These are phyloP conservation scores for Mythimna pallens DNA, from an alignment of 2,888 invertebrate species.

Conservation along the genomic window DNA sequence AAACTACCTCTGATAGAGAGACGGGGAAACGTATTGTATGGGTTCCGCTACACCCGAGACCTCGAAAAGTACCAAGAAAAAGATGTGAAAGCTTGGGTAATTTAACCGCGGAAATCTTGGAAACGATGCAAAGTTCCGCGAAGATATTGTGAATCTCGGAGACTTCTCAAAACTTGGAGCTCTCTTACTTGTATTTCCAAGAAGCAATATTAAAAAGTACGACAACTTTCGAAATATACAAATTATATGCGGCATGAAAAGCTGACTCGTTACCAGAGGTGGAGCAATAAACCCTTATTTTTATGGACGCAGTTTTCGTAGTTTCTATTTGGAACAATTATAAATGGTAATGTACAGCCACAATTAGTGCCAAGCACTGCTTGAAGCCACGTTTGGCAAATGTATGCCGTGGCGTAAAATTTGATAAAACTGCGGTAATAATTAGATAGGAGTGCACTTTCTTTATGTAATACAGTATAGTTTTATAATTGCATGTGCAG, in stretches of 20 bases:
- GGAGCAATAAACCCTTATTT: constrained; percentile 51
- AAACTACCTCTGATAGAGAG: constrained; percentile 56
- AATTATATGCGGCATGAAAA: constrained; percentile 56
- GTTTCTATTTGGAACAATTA: constrained; percentile 55
- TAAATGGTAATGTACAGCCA: constrained; percentile 58
- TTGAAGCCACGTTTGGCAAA: constrained; percentile 47
- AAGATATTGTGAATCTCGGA: constrained; percentile 73
- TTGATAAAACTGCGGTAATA: constrained; percentile 37
- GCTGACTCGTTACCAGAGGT: constrained; percentile 35
- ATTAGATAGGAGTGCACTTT: constrained; percentile 8
- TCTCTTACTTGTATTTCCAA: constrained; percentile 65
- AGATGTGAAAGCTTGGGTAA: constrained; percentile 64
- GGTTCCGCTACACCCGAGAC: constrained; percentile 49
- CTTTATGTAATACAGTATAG: neutral
- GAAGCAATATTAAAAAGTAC: constrained; percentile 74
- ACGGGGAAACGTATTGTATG: constrained; percentile 56
- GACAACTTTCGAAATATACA: constrained; percentile 65
- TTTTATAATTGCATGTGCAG: neutral
- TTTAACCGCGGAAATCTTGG: constrained; percentile 74
- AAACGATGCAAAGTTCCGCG: constrained; percentile 72
- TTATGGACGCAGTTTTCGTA: constrained; percentile 46
- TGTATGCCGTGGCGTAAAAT: constrained; percentile 36
- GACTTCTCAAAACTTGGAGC: constrained; percentile 69
- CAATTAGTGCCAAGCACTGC: constrained; percentile 59
- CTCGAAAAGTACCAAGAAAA: constrained; percentile 58